Evolutionary conservation across 2,797 vertebrate genomes (phyloP), one percentile per base, ranked within the genome.

Genomic region (Etheostoma perlongum): DNA sequence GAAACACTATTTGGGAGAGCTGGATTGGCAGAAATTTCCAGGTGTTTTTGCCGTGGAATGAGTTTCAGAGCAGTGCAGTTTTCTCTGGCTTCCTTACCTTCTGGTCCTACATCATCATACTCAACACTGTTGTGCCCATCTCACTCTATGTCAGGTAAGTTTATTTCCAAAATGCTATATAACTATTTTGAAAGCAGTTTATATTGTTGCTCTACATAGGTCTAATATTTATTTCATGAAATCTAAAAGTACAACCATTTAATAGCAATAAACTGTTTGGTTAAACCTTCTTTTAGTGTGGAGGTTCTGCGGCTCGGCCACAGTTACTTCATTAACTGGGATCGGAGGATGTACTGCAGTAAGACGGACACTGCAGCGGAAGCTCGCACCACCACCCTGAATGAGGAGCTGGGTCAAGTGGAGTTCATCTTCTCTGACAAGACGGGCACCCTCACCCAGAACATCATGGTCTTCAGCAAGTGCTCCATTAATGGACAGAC

Each of bases 251-350:
- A 47, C 3, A 18, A 19, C 4, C 15, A 42, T 36, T 72, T 67
- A 2, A 52, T 27, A 16, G n/a, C n/a, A 16, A 10, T 59, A 1
- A 53, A 71, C 21, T 19, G 10, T 46, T 3, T 67, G 27, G 0
- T 61, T 36, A 57, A 47, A 44, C 42, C 16, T 51, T 77, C 40
- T 65, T 11, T 86, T 87, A 98, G 97, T 4, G 96, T 98, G 92
- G 97, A 98, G 89, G 95, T 98, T 66, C 96, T 98, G 83, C 94
- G 97, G 0, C 94, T 98, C 0, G 96, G 96, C 44, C 97, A 98
- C 90, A 98, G 97, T 92, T 97, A 97, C 91, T 98, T 98, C 87
- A 98, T 98, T 83, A 98, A 98, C 94, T 98, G 97, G 97, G 97
- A 98, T 92, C 92, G 84, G 86, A 96, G 95, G 89, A 98, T 98